Evolutionary conservation across 2,113 vertebrate species (phyloP).

Genomic region (Pedetes capensis): DNA sequence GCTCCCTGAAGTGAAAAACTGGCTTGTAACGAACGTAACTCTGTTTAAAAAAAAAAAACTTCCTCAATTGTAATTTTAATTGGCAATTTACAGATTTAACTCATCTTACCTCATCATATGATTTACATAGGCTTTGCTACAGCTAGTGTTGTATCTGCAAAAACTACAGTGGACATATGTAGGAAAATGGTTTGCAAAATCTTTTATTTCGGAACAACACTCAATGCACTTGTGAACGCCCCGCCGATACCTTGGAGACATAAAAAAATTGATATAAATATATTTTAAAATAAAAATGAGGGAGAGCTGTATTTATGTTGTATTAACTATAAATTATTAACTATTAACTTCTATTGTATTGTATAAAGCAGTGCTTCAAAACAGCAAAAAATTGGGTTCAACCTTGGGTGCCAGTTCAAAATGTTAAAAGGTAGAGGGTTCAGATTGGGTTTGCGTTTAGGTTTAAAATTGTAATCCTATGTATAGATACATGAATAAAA

Average conservation of each 20-base stretch:
- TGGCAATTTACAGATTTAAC: conserved; percentile 16
- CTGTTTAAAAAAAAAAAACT: conserved; percentile 40
- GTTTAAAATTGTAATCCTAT: no score
- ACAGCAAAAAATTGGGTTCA: no score
- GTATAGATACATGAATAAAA: no score
- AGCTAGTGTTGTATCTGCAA: conserved; percentile 95
- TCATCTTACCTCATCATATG: conserved; percentile 94
- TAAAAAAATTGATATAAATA: conserved; percentile 60
- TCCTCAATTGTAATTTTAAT: conserved; percentile 52
- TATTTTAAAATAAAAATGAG: neutral
- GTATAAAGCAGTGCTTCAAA: no score
- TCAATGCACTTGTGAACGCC: conserved; percentile 92
- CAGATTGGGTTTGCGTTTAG: no score
- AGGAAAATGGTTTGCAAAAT: conserved; percentile 94
- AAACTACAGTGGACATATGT: conserved; percentile 90
- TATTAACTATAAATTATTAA: no score
- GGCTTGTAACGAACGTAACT: neutral
- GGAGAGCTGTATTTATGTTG: neutral
- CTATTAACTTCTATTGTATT: no score
- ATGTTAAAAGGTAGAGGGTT: no score
- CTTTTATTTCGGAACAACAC: conserved; percentile 88
- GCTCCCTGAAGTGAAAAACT: conserved; percentile 1
- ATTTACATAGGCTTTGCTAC: conserved; percentile 93
- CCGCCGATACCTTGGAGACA: conserved; percentile 81
- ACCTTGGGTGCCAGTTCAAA: no score